These are phyloP conservation scores for Sialia sialis DNA, from an alignment of 2,113 vertebrate species.

Conservation along the genomic window DNA sequence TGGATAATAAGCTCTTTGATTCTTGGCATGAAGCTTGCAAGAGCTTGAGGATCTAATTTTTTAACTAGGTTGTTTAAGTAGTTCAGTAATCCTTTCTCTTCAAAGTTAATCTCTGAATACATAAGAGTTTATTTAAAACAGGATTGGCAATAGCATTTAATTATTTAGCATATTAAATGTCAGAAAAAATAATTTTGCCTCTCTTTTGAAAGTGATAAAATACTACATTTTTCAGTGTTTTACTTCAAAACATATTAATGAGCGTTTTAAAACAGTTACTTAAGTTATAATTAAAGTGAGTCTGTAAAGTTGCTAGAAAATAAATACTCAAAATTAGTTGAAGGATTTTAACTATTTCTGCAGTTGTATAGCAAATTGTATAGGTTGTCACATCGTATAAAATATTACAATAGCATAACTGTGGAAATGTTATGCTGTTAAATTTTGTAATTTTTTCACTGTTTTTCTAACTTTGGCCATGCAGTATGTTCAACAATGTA, in stretches of 20 bases:
- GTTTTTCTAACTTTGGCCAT: neutral
- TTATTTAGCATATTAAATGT: neutral
- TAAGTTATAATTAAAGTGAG: neutral
- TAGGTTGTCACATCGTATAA: neutral
- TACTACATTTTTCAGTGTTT: neutral
- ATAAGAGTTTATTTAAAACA: neutral
- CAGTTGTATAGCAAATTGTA: neutral
- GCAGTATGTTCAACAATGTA: neutral
- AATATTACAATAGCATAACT: neutral
- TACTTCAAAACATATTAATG: neutral
- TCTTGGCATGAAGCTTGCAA: neutral
- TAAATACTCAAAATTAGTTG: neutral
- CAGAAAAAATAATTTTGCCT: neutral
- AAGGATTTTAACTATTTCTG: conserved; percentile 6
- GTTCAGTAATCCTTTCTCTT: neutral
- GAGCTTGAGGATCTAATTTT: neutral
- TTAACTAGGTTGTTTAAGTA: neutral
- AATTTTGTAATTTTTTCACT: neutral
- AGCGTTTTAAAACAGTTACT: neutral
- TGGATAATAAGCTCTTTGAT: neutral
- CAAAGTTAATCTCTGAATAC: neutral
- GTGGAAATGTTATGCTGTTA: neutral
- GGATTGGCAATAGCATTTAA: neutral
- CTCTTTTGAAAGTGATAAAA: neutral
- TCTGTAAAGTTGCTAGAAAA: neutral